A percentile compares a stretch with the other conserved stretches of the same genome.
Conservation (phyloP, 2,113 vertebrate genomes). For the Onychorhynchus coronatus region DNA sequence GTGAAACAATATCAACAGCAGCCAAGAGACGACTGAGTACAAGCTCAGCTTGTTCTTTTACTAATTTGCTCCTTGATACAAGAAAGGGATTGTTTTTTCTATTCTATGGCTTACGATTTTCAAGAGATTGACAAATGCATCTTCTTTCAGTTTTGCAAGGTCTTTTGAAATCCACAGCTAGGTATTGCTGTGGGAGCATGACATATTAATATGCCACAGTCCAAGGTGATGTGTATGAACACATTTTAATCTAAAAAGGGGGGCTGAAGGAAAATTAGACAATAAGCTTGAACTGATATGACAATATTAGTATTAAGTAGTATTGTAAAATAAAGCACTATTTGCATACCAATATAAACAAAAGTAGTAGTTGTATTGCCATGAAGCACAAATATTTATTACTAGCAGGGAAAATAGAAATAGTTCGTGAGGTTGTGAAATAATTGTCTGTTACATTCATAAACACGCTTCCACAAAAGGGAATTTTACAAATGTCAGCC, state of each 20-base stretch:
- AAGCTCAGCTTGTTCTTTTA: not conserved
- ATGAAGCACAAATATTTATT: not conserved
- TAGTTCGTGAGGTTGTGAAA: not conserved
- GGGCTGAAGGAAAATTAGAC: slow-evolving; percentile 1
- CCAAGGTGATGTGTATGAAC: not conserved
- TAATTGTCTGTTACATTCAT: slow-evolving; percentile 1
- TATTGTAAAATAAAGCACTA: not conserved
- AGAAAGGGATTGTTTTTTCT: not conserved
- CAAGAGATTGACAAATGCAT: not conserved
- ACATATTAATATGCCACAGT: not conserved
- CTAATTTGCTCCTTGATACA: slow-evolving; percentile 33
- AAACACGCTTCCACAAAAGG: not conserved
- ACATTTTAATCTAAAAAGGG: not conserved
- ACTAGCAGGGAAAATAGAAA: not conserved
- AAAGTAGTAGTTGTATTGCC: not conserved
- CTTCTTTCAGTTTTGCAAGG: not conserved
- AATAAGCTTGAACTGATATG: not conserved
- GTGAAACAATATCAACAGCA: not conserved
- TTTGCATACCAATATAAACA: slow-evolving; percentile 13
- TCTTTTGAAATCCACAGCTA: slow-evolving; percentile 6
- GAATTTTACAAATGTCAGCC: slow-evolving; percentile 41
- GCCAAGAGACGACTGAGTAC: not conserved
- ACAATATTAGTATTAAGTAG: not conserved
- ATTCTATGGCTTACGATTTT: not conserved
- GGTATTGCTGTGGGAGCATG: not conserved